Evolutionary conservation across 2,113 vertebrate genomes (phyloP).

Genomic region (Nothobranchius furzeri): DNA sequence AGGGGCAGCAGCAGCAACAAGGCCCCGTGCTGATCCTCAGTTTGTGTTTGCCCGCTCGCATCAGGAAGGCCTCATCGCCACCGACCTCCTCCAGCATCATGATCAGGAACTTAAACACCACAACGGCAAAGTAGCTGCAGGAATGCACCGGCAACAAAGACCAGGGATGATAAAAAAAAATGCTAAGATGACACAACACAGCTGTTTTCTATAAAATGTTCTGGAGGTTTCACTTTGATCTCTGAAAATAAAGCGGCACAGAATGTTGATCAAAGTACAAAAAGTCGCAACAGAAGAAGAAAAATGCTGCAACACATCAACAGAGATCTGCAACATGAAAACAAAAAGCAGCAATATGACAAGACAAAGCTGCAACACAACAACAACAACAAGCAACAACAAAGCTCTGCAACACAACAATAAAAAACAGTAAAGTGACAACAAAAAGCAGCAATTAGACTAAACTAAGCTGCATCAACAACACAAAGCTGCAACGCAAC

Average conservation of each 20-base stretch:
- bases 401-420: no score
- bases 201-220: conserved; percentile 24
- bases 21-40: conserved; percentile 84
- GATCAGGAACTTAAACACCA: conserved; percentile 87
- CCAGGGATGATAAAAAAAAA: neutral
- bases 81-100: conserved; percentile 87
- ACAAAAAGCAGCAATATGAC: no score
- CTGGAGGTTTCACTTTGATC: neutral
- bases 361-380: no score
- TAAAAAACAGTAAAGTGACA: no score
- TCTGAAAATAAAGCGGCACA: neutral
- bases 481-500: no score
- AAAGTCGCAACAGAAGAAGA: no score
- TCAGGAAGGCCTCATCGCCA: conserved; percentile 81
- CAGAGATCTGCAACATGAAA: no score
- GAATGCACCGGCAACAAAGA: neutral
- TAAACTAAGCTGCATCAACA: no score
- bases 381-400: no score
- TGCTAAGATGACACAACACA: neutral
- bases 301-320: no score
- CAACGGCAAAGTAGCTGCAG: conserved; percentile 83
- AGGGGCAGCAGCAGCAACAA: conserved; percentile 86
- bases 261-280: no score
- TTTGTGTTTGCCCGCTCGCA: conserved; percentile 59
- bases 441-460: no score